A percentile compares a stretch with the other conserved stretches of the same genome.
Evolutionary conservation across 2,888 invertebrate genomes (phyloP).

Genomic region (Pristionchus japonicus): DNA sequence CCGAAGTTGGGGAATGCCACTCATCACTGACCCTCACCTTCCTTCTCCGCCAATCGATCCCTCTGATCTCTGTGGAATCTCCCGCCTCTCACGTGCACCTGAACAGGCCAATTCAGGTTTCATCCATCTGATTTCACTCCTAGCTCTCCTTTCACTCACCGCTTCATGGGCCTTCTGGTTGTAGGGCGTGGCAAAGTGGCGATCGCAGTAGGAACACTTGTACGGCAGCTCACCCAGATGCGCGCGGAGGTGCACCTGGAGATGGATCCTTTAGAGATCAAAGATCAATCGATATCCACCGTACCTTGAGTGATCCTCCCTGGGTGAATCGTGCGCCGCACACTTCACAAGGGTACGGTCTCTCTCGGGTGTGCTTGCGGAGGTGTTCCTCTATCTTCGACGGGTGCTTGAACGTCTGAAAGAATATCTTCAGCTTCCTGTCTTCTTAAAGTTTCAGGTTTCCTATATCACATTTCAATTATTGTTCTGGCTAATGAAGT

Average conservation of each 20-base stretch:
- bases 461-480: not conserved
- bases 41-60: not conserved
- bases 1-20: too few relatives aligned
- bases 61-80: not conserved
- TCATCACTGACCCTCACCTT: not conserved
- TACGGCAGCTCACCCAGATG: constrained; percentile 60
- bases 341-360: constrained; percentile 54
- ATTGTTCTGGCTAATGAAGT: not conserved
- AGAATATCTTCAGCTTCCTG: not conserved
- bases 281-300: not conserved
- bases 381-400: constrained; percentile 64
- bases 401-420: constrained; percentile 56
- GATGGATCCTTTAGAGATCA: not conserved
- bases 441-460: not conserved
- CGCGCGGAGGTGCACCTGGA: constrained; percentile 52
- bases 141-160: constrained; percentile 30
- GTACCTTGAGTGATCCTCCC: constrained; percentile 58
- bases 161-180: constrained; percentile 55
- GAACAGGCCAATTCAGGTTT: not conserved
- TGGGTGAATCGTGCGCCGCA: constrained; percentile 62
- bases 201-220: constrained; percentile 61
- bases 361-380: constrained; percentile 61
- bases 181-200: constrained; percentile 49
- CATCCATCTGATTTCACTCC: not conserved
- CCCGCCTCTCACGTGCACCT: not conserved